Conservation (phyloP, 2,113 vertebrate species). For the Gymnorhina tibicen region DNA sequence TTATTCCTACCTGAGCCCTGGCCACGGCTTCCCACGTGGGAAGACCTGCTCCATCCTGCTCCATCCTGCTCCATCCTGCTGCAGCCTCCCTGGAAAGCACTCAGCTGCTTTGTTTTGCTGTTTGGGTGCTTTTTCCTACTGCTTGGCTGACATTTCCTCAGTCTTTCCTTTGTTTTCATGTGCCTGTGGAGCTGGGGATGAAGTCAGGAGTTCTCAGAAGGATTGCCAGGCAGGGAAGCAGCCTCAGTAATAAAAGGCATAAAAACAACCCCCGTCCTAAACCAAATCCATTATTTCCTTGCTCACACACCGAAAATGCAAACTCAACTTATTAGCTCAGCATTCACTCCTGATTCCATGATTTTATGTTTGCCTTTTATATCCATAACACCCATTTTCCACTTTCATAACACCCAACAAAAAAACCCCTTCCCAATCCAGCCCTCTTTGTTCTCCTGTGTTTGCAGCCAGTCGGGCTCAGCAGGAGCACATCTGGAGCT, state of each 20-base stretch:
- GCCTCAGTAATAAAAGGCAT: neutral
- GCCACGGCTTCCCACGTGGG: neutral
- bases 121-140: neutral
- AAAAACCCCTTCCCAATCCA: neutral
- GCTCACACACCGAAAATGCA: neutral
- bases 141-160: neutral
- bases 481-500: slow-evolving; percentile 32
- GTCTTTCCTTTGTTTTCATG: neutral
- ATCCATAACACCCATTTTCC: neutral
- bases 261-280: neutral
- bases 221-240: neutral
- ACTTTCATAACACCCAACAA: neutral
- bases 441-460: neutral
- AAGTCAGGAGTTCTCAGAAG: neutral
- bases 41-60: neutral
- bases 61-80: neutral
- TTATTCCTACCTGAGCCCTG: neutral
- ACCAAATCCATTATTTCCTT: neutral
- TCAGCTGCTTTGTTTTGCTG: neutral
- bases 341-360: slow-evolving; percentile 47
- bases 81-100: neutral
- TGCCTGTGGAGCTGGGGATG: neutral
- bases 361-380: slow-evolving; percentile 49
- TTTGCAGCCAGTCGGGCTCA: neutral
- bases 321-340: slow-evolving; percentile 25